Evolutionary conservation across 2,797 vertebrate species (phyloP), one percentile per base, ranked within the genome.

Genomic region (Mus spretus): DNA sequence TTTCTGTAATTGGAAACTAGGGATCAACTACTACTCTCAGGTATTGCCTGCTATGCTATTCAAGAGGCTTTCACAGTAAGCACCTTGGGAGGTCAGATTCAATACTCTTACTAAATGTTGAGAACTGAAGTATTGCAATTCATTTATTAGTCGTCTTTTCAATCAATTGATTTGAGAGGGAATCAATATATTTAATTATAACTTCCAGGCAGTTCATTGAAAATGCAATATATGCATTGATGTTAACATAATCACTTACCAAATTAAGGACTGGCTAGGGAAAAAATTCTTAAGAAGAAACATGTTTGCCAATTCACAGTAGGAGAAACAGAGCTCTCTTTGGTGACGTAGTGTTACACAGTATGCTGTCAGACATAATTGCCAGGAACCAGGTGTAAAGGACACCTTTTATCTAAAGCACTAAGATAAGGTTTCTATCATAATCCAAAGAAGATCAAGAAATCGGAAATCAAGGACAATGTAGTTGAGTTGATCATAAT

Each of bases 181-280:
- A 96, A 90, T 96, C 86, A 95, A 57, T 95, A 57, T 8, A 61
- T 91, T 74, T 89, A 83, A 94, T 77, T 91, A 80, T 94, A 97
- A 89, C 34, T 94, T 95, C 19, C 72, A 93, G 44, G 20, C 59
- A 6, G 44, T 84, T 94, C 26, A 74, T 72, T 77, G 37, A 93
- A 37, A 72, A 85, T 90, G 28, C 20, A 95, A 13, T 83, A 50
- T 61, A 77, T 82, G 59, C 37, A 67, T 89, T 95, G 11, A 81
- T 83, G 28, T 81, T 85, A 91, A 34, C 85, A 80, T 31, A 89
- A 72, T 85, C 5, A 61, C 40, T 22, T 94, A 11, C 47, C 93
- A 70, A 90, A 82, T 96, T 63, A 77, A 82, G 88, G 81, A 92
- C 44, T 90, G 28, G 4, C 44, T n/a, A 8, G 81, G 4, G 85